Base-by-base conservation (phyloP, 1,140 invertebrate genomes). In the Drosophila mayri region DNA sequence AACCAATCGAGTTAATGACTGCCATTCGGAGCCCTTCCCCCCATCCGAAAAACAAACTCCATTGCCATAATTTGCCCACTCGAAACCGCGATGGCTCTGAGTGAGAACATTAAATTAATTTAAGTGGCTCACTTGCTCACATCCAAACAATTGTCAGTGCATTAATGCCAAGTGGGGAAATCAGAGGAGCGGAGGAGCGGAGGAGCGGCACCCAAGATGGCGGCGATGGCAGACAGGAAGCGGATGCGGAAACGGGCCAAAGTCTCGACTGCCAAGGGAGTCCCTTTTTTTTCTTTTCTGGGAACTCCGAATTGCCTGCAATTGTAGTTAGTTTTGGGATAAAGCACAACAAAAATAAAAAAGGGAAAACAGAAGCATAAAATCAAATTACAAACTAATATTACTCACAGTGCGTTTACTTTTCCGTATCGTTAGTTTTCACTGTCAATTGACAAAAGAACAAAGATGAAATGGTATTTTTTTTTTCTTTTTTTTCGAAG, bases 321-420 rank as follows among this genome's bases (percentile, higher is more conserved):
- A 76, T 81, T 77, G 79, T 77, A 35, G 43, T 64, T 65, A 66
- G 32, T 22, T 12, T n/a, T 20, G 63, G 46, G 18, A 35, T 58
- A 6, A 20, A 20, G 20, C 9, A 46, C 30, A 49, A 49, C 30
- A 41, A 38, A 25, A 22, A 28, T 60, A 55, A 44, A 63, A 57
- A 47, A 50, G 61, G 32, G 71, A 61, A 64, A 78, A 74, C 66
- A 72, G 66, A 73, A 62, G 32, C 83, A 91, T 91, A 87, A 91
- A 91, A 88, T 83, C 83, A 90, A 90, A 90, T 84, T 84, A 88
- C 83, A 91, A 91, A 91, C 87, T 88, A 84, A 88, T 91, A 91
- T 88, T 91, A 88, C 83, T 81, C 75, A 91, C 88, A 88, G 88
- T 88, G 84, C 87, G 80, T 91, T 91, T 91, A 77, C 71, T 91